Evolutionary conservation across 2,113 vertebrate species (phyloP).

Genomic region (Dermatemys mawii): DNA sequence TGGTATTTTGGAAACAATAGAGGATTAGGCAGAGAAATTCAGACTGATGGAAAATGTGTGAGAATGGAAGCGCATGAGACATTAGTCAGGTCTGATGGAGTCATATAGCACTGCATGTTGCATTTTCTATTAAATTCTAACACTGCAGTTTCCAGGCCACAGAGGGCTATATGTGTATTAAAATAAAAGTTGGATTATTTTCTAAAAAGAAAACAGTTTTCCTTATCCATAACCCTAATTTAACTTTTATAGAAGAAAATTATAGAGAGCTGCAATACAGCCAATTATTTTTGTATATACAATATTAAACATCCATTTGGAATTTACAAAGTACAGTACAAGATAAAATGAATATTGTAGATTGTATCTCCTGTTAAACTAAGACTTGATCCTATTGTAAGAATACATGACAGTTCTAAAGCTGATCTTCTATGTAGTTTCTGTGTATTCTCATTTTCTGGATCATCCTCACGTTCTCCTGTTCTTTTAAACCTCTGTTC

Average conservation of each 20-base stretch:
- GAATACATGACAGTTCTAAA: slow-evolving; percentile 3
- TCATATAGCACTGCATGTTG: neutral
- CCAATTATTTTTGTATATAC: neutral
- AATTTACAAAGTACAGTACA: neutral
- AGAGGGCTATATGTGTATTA: neutral
- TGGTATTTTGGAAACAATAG: neutral
- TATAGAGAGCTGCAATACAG: neutral
- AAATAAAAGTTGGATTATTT: neutral
- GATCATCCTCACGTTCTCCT: neutral
- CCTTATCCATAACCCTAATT: neutral
- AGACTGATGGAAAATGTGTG: neutral
- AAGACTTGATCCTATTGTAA: slow-evolving; percentile 16
- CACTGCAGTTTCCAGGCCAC: neutral
- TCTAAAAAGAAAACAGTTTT: neutral
- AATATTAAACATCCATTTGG: neutral
- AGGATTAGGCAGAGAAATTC: neutral
- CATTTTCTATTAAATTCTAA: neutral
- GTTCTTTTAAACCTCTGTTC: slow-evolving; percentile 27
- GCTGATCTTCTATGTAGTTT: slow-evolving; percentile 5
- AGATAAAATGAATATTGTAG: slow-evolving; percentile 16
- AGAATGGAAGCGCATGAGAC: accelerated
- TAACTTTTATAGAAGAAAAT: neutral
- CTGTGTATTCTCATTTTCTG: slow-evolving; percentile 15
- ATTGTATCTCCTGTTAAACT: neutral
- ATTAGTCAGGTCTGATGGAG: neutral